phyloP scores from a whole-genome alignment of 2,888 invertebrate genomes.

The Cyaniris semiargus region DNA sequence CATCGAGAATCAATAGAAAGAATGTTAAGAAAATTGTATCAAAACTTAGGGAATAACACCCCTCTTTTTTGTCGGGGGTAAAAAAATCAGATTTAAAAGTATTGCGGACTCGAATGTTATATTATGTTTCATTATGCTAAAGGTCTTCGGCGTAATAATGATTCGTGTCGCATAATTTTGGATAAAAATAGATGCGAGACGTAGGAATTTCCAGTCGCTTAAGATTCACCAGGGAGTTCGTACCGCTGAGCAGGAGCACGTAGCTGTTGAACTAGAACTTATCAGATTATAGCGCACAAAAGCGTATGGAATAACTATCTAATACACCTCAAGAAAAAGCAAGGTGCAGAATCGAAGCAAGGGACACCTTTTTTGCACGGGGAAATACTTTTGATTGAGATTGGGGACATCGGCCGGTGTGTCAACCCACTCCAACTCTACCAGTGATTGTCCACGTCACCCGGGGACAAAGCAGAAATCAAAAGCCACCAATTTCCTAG shows the following conservation, averaged over 20 bases:
- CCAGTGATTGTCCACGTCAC: too few species aligned
- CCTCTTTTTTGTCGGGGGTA: too few species aligned
- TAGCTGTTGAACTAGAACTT: conserved; percentile 11
- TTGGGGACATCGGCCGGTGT: neutral
- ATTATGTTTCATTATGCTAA: too few species aligned
- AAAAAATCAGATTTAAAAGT: neutral
- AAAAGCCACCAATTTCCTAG: too few species aligned
- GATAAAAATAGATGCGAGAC: neutral
- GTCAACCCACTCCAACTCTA: too few species aligned
- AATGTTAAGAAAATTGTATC: neutral
- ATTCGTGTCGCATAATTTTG: neutral
- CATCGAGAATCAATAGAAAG: neutral
- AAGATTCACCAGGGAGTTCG: neutral
- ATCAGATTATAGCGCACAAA: conserved; percentile 18
- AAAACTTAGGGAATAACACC: neutral
- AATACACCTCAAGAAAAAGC: neutral
- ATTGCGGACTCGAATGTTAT: too few species aligned
- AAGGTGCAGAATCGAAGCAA: neutral
- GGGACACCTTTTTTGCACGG: neutral
- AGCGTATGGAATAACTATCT: neutral
- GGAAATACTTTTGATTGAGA: neutral
- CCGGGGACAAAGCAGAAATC: too few species aligned
- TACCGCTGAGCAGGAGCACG: neutral
- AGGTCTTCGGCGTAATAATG: neutral
- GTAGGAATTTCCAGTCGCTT: neutral